These are phyloP conservation scores for Cepaea nemoralis DNA, from an alignment of 1,140 invertebrate genomes.

Conservation along the genomic window DNA sequence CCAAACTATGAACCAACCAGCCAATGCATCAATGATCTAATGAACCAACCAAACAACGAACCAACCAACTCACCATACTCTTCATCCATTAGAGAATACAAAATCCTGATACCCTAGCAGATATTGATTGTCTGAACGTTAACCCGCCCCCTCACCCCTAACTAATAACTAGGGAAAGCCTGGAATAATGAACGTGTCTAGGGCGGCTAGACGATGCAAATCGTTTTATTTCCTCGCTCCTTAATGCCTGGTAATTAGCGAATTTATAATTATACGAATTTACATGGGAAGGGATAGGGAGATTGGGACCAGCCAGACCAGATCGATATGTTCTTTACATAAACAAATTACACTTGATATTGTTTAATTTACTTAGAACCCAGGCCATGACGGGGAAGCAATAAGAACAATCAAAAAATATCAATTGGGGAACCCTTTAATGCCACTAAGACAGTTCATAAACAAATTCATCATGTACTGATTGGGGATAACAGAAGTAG, in stretches of 20 bases:
- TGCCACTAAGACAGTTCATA: too few species aligned
- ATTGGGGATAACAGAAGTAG: too few species aligned
- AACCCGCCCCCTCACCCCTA: not conserved
- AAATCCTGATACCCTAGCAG: not conserved
- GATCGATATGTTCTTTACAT: constrained; percentile 1
- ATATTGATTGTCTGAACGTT: not conserved
- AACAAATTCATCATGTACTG: too few species aligned
- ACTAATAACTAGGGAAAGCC: not conserved
- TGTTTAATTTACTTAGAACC: not conserved
- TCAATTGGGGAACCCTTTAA: too few species aligned
- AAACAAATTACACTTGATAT: not conserved
- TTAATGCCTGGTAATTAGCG: not conserved
- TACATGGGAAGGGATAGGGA: not conserved
- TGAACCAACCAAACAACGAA: too few species aligned
- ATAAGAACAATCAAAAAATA: not conserved
- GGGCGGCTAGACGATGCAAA: not conserved
- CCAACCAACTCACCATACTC: too few species aligned
- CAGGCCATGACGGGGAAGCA: not conserved
- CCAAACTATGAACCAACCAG: too few species aligned
- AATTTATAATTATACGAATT: constrained; percentile 19
- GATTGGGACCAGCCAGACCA: not conserved
- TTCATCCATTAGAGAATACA: too few species aligned
- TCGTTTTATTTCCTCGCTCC: not conserved
- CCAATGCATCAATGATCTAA: too few species aligned
- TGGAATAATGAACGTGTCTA: not conserved